Base-by-base conservation (phyloP, 2,113 vertebrate genomes). In the Barbus barbus region DNA sequence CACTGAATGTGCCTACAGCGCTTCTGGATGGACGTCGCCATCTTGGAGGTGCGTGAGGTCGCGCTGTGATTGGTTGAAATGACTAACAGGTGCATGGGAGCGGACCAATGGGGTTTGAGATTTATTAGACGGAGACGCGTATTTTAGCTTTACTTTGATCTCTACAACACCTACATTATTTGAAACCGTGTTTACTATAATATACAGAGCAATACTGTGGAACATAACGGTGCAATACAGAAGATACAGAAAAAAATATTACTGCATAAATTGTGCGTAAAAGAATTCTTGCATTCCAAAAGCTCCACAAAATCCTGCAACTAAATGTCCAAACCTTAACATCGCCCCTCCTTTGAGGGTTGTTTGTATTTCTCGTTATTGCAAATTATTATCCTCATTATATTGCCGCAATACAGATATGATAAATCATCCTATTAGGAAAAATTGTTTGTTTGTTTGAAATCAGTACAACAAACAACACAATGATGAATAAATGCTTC, bases 21-120 rank as follows among this genome's bases (percentile, higher is more conserved):
- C 82, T 73, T 88, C 82, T 79, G 28, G 69, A 89, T 91, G 91
- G 91, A 90, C 86, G 92, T 86, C 95, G 96, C 96, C 97, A 97
- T 97, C 94, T 96, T 97, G 95, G 93, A 88, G 89, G 46, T 81
- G 89, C 86, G 63, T 22, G 80, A 85, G 6, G 58, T 16, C 3
- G 12, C 58, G 28, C 13, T 72, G 90, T 90, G 93, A 96, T 96
- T 96, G 96, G 96, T 67, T 77, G 77, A 72, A 1, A 58, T 9
- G 31, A 4, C 16, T 75, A 90, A 88, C 94, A 92, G 90, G 88
- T 91, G 91, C 89, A 78, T 33, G 0, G 36, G 1, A 1, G 20
- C 26, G 7, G 22, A 58, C 96, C 96, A 96, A 96, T 96, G 22
- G 86, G 26, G 20, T 83, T 79, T 6, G 46, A 8, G 78, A 38